Base-by-base conservation (phyloP, 2,888 invertebrate species). In the Norana najaformis region DNA sequence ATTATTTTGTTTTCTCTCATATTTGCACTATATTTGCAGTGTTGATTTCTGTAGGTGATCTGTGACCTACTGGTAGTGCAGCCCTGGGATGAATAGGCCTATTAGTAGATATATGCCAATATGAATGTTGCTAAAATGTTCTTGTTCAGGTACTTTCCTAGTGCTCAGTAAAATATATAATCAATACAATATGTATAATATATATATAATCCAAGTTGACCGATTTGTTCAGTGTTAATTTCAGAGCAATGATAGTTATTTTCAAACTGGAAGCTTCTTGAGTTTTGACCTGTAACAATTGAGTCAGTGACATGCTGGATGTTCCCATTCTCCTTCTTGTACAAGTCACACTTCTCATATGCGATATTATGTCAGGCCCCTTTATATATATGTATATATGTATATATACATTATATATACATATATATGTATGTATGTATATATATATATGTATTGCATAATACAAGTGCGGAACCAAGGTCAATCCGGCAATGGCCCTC, bases 171-270 rank as follows among this genome's bases (percentile, higher is more conserved):
- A n/a, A n/a, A n/a, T n/a, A n/a, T n/a, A n/a, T n/a, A n/a, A n/a
- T n/a, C n/a, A n/a, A n/a, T n/a, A n/a, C n/a, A n/a, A n/a, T n/a
- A n/a, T n/a, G n/a, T n/a, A n/a, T n/a, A n/a, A n/a, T n/a, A n/a
- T n/a, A n/a, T n/a, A n/a, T n/a, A n/a, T n/a, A n/a, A n/a, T n/a
- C 69, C 30, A 69, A 69, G n/a, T 30, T 69, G 69, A n/a, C 69
- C n/a, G 13, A 69, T 69, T 69, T n/a, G 69, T 69, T 69, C 69
- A 69, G 8, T 69, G 69, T n/a, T 69, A 69, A 69, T 69, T 69
- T 69, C n/a, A n/a, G 69, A n/a, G 69, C 69, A 69, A 69, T 69
- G 69, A 69, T n/a, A 69, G 69, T 69, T 69, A 69, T n/a, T 69
- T n/a, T 69, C 69, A 69, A 69, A 69, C 69, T 69, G 30, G 69